Evolutionary conservation across 2,888 invertebrate genomes (phyloP).

Genomic region (Machimus atricapillus): DNA sequence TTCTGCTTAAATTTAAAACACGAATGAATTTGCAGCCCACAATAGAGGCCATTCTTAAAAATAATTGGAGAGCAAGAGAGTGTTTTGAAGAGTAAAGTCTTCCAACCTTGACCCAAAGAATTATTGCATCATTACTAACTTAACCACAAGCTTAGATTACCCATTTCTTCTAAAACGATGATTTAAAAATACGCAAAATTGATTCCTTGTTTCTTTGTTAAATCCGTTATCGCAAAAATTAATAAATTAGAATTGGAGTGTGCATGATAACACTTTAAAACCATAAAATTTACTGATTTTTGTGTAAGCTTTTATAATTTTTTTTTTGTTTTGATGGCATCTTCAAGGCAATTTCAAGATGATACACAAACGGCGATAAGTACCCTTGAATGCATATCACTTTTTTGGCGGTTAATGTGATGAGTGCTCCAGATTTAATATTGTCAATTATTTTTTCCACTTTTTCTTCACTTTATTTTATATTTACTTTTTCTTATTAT

Average conservation of each 20-base stretch:
- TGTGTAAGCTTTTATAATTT: neutral
- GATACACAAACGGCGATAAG: neutral
- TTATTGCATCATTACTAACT: neutral
- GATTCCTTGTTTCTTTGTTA: neutral
- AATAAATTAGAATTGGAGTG: neutral
- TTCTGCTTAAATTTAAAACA: too few species aligned
- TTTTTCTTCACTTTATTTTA: neutral
- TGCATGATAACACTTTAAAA: constrained; percentile 9
- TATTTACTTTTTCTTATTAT: neutral
- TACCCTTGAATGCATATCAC: neutral
- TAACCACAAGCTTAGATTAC: neutral
- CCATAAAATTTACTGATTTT: neutral
- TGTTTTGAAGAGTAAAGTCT: too few species aligned
- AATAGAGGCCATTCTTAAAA: too few species aligned
- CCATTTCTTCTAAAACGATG: neutral
- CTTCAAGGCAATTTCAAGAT: neutral
- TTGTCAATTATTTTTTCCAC: neutral
- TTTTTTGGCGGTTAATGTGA: neutral
- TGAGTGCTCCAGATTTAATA: neutral
- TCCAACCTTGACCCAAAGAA: neutral
- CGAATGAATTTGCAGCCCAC: too few species aligned
- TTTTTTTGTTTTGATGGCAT: neutral
- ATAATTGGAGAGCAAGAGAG: too few species aligned
- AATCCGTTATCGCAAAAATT: neutral
- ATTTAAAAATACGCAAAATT: neutral